Evolutionary conservation across 1,140 invertebrate species (phyloP).

Genomic region (Bombus confusus): DNA sequence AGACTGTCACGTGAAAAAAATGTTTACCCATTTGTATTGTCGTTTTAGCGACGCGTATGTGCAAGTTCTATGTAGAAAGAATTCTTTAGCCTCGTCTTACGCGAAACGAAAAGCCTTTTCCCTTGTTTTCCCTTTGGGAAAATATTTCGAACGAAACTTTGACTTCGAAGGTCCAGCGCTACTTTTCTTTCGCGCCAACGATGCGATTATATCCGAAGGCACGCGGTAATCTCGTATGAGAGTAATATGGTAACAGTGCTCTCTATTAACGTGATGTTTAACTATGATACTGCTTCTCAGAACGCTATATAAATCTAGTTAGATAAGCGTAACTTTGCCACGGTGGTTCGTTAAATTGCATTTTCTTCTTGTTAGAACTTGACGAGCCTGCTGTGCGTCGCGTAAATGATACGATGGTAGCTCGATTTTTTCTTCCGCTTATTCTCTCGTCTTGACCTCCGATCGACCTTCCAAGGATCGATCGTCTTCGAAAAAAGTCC

Average conservation of each 20-base stretch:
- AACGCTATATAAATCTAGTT: neutral
- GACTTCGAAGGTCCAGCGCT: too few relatives aligned
- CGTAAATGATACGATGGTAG: neutral
- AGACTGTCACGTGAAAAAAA: neutral
- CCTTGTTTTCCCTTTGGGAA: neutral
- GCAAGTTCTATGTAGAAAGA: too few relatives aligned
- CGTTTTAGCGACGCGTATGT: neutral
- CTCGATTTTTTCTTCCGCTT: too few relatives aligned
- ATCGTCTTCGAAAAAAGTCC: neutral
- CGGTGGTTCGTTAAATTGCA: constrained; percentile 1
- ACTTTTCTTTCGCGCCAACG: too few relatives aligned
- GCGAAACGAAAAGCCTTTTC: too few relatives aligned
- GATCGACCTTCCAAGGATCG: neutral
- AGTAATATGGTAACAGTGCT: neutral
- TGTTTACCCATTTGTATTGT: constrained; percentile 2
- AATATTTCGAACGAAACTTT: neutral
- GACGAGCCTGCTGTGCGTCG: neutral
- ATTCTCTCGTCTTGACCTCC: neutral
- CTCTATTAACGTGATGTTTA: neutral
- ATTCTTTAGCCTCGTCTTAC: neutral
- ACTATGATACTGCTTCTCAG: neutral
- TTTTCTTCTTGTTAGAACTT: neutral
- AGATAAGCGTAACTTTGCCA: constrained; percentile 2
- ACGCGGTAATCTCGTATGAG: too few relatives aligned
- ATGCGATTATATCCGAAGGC: too few relatives aligned